These are phyloP conservation scores for Aurelia coerulea DNA, from an alignment of 30 jellyfish, hydroid and myxozoan genomes.

Conservation along the genomic window DNA sequence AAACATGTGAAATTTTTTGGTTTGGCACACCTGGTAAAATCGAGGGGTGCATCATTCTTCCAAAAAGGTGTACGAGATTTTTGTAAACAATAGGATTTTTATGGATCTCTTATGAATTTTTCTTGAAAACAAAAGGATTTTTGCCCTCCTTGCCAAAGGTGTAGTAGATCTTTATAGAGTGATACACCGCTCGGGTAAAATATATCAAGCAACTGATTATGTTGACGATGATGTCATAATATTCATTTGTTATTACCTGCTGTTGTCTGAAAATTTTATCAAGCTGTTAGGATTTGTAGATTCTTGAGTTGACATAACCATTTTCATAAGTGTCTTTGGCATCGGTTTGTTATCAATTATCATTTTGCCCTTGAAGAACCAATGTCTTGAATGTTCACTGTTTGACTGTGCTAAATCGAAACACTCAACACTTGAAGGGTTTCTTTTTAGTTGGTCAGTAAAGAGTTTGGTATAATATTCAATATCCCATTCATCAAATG, in stretches of 20 bases:
- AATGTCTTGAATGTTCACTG: slow-evolving; percentile 93
- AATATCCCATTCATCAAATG: slow-evolving; percentile 87
- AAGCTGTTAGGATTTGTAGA: slow-evolving; percentile 72
- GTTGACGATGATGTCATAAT: too few relatives aligned
- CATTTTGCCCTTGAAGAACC: slow-evolving; percentile 92
- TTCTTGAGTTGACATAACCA: slow-evolving; percentile 82
- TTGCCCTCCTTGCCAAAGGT: too few relatives aligned
- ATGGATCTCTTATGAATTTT: too few relatives aligned
- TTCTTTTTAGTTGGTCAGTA: slow-evolving; percentile 59
- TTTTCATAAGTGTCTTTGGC: slow-evolving; percentile 74
- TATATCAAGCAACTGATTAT: too few relatives aligned
- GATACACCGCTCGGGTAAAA: too few relatives aligned
- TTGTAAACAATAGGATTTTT: too few relatives aligned
- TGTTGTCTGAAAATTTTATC: slow-evolving; percentile 87
- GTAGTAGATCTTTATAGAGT: too few relatives aligned
- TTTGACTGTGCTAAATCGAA: slow-evolving; percentile 94
- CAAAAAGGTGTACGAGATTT: too few relatives aligned
- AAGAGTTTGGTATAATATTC: slow-evolving; percentile 69
- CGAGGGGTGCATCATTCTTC: too few relatives aligned
- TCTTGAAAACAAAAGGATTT: too few relatives aligned
- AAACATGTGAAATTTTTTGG: too few relatives aligned
- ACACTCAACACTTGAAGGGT: slow-evolving; percentile 94
- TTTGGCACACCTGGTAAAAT: too few relatives aligned
- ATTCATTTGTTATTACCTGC: slow-evolving; percentile 65
- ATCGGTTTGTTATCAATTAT: slow-evolving; percentile 57